Conservation (phyloP, 2,888 invertebrate genomes). For the Cabera pusaria region DNA sequence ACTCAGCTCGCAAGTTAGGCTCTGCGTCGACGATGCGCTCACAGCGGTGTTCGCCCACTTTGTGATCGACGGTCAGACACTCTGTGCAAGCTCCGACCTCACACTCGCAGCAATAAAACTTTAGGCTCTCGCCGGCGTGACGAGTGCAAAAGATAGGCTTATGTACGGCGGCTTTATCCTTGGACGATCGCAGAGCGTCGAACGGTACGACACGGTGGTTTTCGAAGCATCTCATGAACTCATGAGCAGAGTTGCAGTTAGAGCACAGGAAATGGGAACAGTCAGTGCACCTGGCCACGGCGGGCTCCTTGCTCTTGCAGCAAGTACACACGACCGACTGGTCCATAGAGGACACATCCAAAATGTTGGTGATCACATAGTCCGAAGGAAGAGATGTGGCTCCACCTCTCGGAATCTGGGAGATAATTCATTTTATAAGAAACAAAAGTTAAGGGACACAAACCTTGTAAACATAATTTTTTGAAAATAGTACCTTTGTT, state of each 20-base stretch:
- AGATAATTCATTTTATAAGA: too few species aligned
- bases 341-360: constrained; percentile 92
- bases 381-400: constrained; percentile 92
- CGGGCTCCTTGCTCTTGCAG: constrained; percentile 97
- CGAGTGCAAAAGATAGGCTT: constrained; percentile 93
- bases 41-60: constrained; percentile 91
- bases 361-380: constrained; percentile 92
- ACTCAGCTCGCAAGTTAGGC: constrained; percentile 89
- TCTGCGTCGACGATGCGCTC: constrained; percentile 93
- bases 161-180: constrained; percentile 92
- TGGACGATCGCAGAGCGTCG: constrained; percentile 91
- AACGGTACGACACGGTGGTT: constrained; percentile 95
- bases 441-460: too few species aligned
- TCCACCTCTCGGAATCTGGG: constrained; percentile 88
- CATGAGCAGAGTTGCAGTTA: constrained; percentile 97
- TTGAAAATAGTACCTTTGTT: constrained; percentile 84
- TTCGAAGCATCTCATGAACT: constrained; percentile 98
- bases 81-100: constrained; percentile 94
- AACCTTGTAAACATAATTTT: background rate
- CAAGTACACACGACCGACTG: constrained; percentile 93
- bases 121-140: constrained; percentile 92
- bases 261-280: constrained; percentile 97
- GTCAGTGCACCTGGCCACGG: constrained; percentile 96
- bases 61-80: constrained; percentile 92
- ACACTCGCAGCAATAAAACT: constrained; percentile 95